Percentiles rank a stretch among this genome's conserved stretches.
These are phyloP conservation scores for Caenorhabditis elegans DNA, from an alignment of 1,140 invertebrate genomes.

Conservation along the genomic window DNA sequence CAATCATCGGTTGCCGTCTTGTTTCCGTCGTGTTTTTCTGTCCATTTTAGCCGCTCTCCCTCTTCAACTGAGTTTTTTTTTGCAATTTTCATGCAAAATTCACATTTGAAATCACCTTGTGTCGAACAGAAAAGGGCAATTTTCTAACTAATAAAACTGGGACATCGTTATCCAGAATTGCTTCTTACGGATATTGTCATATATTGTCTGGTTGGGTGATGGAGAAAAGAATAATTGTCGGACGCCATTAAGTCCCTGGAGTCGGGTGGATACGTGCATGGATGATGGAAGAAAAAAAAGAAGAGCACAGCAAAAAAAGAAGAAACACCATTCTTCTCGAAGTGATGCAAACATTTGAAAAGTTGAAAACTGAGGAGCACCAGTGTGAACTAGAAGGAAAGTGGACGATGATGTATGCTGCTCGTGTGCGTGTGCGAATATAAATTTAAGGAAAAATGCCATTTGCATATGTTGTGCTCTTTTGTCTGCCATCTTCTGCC, in stretches of 20 bases:
- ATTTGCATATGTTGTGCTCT: constrained; percentile 15
- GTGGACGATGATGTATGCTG: background rate
- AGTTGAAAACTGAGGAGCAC: constrained; percentile 5
- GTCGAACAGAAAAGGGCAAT: too few species aligned
- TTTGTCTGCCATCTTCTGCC: background rate
- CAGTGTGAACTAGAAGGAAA: background rate
- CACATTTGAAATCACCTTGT: too few species aligned
- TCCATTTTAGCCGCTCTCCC: too few species aligned
- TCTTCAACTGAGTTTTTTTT: too few species aligned
- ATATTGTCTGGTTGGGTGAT: background rate
- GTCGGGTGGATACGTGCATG: background rate
- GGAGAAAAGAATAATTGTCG: constrained; percentile 6
- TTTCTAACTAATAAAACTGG: background rate
- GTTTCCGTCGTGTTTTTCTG: background rate
- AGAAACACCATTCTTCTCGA: background rate
- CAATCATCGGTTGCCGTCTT: background rate
- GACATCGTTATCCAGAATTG: background rate
- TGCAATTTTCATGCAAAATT: too few species aligned
- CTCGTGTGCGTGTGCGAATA: background rate
- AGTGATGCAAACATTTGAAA: background rate
- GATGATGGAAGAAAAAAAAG: background rate
- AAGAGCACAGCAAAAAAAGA: background rate
- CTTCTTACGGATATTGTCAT: background rate
- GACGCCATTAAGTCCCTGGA: background rate
- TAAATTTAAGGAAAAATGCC: constrained; percentile 23